Base-by-base conservation (phyloP, 92 coral and sea anemone species). In the Heliopora coerulea region DNA sequence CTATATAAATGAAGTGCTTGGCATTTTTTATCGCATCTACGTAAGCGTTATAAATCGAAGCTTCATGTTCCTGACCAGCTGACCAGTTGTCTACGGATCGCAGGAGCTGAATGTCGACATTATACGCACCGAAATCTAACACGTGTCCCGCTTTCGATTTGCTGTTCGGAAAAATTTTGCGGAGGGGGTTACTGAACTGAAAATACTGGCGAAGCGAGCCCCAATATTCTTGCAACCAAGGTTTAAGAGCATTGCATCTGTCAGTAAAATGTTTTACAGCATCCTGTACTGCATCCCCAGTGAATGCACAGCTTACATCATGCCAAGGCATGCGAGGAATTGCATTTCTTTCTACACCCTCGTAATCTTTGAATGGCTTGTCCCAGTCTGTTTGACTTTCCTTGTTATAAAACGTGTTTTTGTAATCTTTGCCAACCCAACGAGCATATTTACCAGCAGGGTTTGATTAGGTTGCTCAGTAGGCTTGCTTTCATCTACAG, bases 251-350 rank as follows among this genome's bases (percentile, higher is more conserved):
- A 39, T 79, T 79, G 75, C 69, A 80, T 69, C 84, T 80, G 41
- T 80, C 59, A 17, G 52, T 69, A 62, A 80, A 80, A 70, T 80
- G 84, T 59, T 64, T 63, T 35, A 70, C 84, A 24, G 72, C 84
- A 80, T 80, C 84, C 42, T 37, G 62, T 69, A 70, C 84, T 52
- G 72, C 78, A 33, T 68, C 69, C 27, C 84, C 84, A 63, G 74
- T 69, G 65, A 80, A 69, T 31, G 72, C 78, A 65, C 84, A 70
- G 66, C 65, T 56, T 27, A 79, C 83, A 56, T 79, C 83, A 79
- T 80, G 84, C 84, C 78, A 80, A 52, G 84, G 84, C 84, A 80
- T 80, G 46, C 84, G 78, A 70, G 84, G 84, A 62, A 80, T 32
- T 29, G 59, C 72, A 42, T 59, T 69, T 80, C 84, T 80, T 49